Percentiles rank a stretch among this genome's conserved stretches.
These are phyloP conservation scores for Schlechtendalia chinensis DNA, from an alignment of 1,140 invertebrate species.

Conservation along the genomic window DNA sequence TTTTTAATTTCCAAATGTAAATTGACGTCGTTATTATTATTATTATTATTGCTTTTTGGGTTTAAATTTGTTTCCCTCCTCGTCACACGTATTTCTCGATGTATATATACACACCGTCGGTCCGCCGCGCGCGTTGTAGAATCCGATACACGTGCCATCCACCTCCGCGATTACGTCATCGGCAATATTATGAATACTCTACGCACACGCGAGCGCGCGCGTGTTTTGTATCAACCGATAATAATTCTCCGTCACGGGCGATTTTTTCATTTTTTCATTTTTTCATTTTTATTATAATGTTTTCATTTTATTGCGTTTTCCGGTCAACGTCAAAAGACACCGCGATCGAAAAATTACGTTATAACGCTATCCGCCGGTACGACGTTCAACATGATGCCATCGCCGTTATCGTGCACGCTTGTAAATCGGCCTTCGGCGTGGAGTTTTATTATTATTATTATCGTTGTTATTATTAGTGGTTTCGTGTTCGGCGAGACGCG, in stretches of 20 bases:
- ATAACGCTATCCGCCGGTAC: constrained; percentile 23
- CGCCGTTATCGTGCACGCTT: too few relatives aligned
- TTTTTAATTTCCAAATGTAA: constrained; percentile 43
- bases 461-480: neutral
- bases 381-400: neutral
- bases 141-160: neutral
- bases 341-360: constrained; percentile 19
- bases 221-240: constrained; percentile 14
- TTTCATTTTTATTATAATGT: too few relatives aligned
- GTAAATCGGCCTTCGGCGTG: constrained; percentile 25
- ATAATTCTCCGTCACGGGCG: constrained; percentile 27
- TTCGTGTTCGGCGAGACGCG: neutral
- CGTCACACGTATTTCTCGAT: neutral
- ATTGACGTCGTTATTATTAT: constrained; percentile 21
- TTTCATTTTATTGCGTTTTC: constrained; percentile 39
- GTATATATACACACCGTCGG: neutral
- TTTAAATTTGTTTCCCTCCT: neutral
- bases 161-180: constrained; percentile 24
- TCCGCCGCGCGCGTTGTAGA: neutral
- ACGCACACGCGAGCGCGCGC: neutral
- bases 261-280: too few relatives aligned
- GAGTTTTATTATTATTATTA: constrained; percentile 6
- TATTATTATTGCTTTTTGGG: neutral
- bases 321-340: constrained; percentile 42
- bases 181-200: neutral